Base-by-base conservation (phyloP, 2,888 invertebrate genomes). In the Sesia apiformis region DNA sequence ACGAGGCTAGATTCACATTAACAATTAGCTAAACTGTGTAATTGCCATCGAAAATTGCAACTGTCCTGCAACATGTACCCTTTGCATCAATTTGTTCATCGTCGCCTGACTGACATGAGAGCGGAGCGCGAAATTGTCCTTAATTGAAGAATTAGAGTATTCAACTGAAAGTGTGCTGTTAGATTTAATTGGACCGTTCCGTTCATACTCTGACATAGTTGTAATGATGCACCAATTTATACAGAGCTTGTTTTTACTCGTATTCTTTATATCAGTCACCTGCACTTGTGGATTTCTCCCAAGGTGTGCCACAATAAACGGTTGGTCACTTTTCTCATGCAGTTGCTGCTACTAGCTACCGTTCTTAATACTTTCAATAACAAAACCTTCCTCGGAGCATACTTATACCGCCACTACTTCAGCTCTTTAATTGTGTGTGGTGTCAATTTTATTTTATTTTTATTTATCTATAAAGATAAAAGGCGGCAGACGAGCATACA, bases 21-120 rank as follows among this genome's bases (percentile, higher is more conserved):
- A 61, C 68, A 64, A 66, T 71, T 72, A 74, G 62, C 63, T 75
- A 66, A 75, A 76, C 67, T 72, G 70, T 69, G 61, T 80, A 80
- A 84, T 84, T 76, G 76, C 72, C 84, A 72, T 80, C 69, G 69
- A 76, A 66, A 83, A 88, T 85, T 84, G 82, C 84, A 85, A 78
- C 70, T 71, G 74, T 70, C 71, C 68, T 79, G 78, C 78, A 78
- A 64, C 69, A 63, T 67, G 67, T 68, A 61, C 62, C 66, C 60
- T 66, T 68, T 81, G 82, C 80, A 81, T 73, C 78, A 82, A 79
- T 81, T 79, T 76, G 57, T 56, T 64, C 61, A 64, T 60, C 63
- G 62, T 61, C 62, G 64, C 64, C 63, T 61, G 58, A 59, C 55
- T 63, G 59, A 61, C 63, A 73, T 69, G 67, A 67, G 73, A 78